Percentiles rank a stretch among this genome's conserved stretches.
Evolutionary conservation across 2,888 invertebrate genomes (phyloP).

Genomic region (Eulithis testata): DNA sequence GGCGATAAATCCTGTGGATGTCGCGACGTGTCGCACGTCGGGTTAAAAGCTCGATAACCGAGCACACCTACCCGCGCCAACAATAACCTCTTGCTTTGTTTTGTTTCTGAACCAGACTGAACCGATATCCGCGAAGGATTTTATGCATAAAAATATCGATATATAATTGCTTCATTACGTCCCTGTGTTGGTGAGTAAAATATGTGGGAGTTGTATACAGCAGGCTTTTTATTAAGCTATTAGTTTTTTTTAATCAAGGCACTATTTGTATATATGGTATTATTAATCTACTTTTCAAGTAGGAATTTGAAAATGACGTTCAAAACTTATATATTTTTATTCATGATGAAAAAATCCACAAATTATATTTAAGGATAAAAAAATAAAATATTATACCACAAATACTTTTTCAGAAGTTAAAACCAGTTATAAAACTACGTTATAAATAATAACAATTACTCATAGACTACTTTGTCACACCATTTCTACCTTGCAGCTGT

Average conservation of each 20-base stretch:
- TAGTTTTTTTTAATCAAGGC: constrained; percentile 12
- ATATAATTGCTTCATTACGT: constrained; percentile 85
- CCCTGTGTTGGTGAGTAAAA: constrained; percentile 83
- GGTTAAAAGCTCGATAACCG: constrained; percentile 84
- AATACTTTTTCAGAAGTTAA: background rate
- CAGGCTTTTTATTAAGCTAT: constrained; percentile 53
- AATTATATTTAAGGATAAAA: no score
- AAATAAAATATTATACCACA: background rate
- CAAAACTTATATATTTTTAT: no score
- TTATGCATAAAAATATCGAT: constrained; percentile 85
- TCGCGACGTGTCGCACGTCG: constrained; percentile 81
- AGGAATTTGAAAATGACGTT: no score
- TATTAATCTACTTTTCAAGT: no score
- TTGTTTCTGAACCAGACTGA: constrained; percentile 75
- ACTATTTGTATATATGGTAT: no score
- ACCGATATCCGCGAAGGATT: constrained; percentile 82
- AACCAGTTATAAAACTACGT: background rate
- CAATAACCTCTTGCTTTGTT: constrained; percentile 81
- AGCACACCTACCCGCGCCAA: constrained; percentile 82
- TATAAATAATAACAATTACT: constrained; percentile 12
- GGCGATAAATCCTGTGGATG: constrained; percentile 81
- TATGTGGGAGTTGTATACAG: constrained; percentile 82
- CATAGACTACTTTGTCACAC: constrained; percentile 36
- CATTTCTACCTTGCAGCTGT: constrained; percentile 35
- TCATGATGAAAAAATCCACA: no score